Percentiles rank a stretch among this genome's conserved stretches.
Conservation (phyloP, 1,140 invertebrate genomes). For the Teleogryllus occipitalis region DNA sequence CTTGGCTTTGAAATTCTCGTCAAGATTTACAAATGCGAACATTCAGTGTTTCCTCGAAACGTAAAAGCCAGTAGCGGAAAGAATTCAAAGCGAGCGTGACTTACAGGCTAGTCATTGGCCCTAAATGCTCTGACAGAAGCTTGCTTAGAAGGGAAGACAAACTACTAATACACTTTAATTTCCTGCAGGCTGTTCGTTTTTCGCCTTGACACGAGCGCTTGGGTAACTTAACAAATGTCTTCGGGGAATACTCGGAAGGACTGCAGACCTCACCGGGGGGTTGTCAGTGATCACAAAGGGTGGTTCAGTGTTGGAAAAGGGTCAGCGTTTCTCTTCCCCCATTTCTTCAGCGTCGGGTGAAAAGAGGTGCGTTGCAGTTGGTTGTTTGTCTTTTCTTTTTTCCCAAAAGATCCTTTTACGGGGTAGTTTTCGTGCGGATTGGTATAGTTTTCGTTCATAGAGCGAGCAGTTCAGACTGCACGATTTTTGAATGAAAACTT, state of each 20-base stretch:
- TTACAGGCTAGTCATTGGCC: neutral
- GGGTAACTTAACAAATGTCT: neutral
- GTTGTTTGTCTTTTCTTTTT: no score
- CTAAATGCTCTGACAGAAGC: neutral
- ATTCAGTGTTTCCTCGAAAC: no score
- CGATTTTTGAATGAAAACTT: no score
- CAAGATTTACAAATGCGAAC: no score
- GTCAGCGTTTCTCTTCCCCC: neutral
- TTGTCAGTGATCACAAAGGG: neutral
- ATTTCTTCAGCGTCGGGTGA: neutral
- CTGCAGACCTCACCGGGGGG: neutral
- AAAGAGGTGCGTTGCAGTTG: no score
- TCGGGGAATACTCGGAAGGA: neutral
- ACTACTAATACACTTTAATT: constrained; percentile 6
- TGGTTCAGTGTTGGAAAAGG: neutral
- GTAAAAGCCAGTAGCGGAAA: no score
- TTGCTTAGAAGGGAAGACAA: neutral
- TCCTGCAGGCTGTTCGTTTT: neutral
- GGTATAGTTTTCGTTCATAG: no score
- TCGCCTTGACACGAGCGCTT: neutral
- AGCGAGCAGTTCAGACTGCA: no score
- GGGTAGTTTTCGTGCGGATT: no score
- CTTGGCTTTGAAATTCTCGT: no score
- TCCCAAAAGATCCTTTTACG: no score
- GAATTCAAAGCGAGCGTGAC: no score